Conservation (phyloP, 1,140 invertebrate genomes). For the Nasonia giraulti region DNA sequence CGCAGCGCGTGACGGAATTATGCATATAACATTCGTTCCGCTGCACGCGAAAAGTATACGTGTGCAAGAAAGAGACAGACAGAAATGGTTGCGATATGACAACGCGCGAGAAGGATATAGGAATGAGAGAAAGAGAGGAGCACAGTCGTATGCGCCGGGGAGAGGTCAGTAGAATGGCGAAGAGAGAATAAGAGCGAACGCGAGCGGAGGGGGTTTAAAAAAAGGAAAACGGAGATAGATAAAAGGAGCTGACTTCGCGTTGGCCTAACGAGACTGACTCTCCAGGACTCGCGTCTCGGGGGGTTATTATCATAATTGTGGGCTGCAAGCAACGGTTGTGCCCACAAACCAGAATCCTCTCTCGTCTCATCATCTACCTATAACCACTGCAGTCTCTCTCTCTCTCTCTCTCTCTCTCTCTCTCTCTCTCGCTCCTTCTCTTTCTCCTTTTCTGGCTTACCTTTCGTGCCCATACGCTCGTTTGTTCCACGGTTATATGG, state of each 20-base stretch:
- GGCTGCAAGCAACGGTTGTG: slow-evolving; percentile 72
- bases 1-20: background rate
- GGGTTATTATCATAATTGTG: slow-evolving; percentile 75
- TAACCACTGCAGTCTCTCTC: slow-evolving; percentile 33
- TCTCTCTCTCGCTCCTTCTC: background rate
- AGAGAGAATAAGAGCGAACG: background rate
- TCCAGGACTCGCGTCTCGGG: slow-evolving; percentile 56
- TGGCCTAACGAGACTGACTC: slow-evolving; percentile 70
- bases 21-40: slow-evolving; percentile 12
- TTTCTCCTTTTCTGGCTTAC: slow-evolving; percentile 1
- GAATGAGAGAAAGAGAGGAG: background rate
- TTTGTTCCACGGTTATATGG: background rate
- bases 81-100: slow-evolving; percentile 8
- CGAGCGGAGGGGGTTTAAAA: background rate
- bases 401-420: background rate
- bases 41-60: background rate
- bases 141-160: slow-evolving; percentile 5
- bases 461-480: background rate
- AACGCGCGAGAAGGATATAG: slow-evolving; percentile 16
- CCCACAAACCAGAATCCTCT: slow-evolving; percentile 74
- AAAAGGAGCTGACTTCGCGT: slow-evolving; percentile 64
- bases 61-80: background rate
- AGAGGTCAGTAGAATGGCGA: background rate
- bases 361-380: slow-evolving; percentile 68
- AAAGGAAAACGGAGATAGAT: slow-evolving; percentile 16